Conservation (phyloP, 2,113 vertebrate species). For the Tamias sibiricus region DNA sequence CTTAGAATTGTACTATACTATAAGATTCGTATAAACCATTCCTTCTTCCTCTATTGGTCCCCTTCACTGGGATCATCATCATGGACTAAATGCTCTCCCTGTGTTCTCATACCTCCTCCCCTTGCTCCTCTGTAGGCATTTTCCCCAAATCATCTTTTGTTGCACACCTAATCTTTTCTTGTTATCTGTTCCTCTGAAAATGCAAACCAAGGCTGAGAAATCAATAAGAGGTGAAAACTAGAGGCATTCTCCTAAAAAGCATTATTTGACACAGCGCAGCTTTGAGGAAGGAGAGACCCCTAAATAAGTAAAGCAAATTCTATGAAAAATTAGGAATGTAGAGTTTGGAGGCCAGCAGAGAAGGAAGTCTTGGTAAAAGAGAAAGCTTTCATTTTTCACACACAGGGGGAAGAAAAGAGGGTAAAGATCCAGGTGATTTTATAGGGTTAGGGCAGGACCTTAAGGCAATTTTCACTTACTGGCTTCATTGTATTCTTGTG, state of each 20-base stretch:
- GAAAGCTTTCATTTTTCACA: not conserved
- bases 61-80: not conserved
- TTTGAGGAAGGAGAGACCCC: not conserved
- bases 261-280: not conserved
- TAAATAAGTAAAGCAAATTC: not conserved
- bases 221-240: not conserved
- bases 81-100: not conserved
- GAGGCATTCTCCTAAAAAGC: not conserved
- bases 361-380: not conserved
- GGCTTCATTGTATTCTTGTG: not conserved
- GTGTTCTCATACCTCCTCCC: not conserved
- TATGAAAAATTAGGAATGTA: not conserved
- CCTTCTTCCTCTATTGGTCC: not conserved
- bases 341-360: not conserved
- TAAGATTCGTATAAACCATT: not conserved
- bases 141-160: not conserved
- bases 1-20: not conserved
- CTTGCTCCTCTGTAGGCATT: not conserved
- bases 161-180: not conserved
- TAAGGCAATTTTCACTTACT: not conserved
- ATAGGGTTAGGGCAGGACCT: not conserved
- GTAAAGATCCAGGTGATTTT: not conserved
- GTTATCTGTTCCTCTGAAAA: not conserved
- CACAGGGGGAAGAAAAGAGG: not conserved
- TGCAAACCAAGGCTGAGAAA: not conserved